phyloP scores from a whole-genome alignment of 2,113 vertebrate genomes.

The Sprattus sprattus region DNA sequence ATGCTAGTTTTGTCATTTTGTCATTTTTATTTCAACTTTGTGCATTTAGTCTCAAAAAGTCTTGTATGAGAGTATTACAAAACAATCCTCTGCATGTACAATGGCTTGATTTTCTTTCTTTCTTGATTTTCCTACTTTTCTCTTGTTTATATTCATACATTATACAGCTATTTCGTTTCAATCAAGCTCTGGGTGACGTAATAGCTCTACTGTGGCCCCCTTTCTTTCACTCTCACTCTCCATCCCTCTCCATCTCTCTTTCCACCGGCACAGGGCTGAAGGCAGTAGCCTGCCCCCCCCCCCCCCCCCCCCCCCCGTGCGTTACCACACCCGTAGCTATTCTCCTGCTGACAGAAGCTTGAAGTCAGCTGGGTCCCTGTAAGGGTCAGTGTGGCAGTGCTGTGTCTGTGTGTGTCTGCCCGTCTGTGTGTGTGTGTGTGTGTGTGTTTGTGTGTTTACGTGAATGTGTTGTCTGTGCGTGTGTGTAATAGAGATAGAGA shows the following conservation, averaged over 20 bases:
- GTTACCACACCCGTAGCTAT: neutral
- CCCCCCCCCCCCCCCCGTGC: neutral
- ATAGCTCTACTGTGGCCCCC: neutral
- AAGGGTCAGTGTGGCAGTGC: neutral
- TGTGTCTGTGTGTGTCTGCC: neutral
- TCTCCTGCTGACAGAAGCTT: conserved; percentile 8
- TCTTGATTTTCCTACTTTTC: neutral
- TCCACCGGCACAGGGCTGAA: neutral
- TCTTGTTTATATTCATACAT: no score
- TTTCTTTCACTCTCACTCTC: neutral
- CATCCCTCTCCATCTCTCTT: neutral
- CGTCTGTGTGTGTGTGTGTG: neutral
- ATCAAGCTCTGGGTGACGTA: neutral
- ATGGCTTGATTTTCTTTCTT: neutral
- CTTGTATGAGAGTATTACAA: no score
- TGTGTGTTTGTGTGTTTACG: neutral
- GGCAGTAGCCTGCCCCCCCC: neutral
- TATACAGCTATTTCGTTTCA: neutral
- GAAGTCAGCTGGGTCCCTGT: neutral
- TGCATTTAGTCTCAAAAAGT: no score
- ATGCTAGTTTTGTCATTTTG: neutral
- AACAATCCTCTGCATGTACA: no score
- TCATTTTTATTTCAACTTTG: neutral
- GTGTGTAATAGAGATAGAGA: neutral
- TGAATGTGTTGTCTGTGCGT: conserved; percentile 28